Evolutionary conservation across 2,113 vertebrate species (phyloP), one percentile per base, ranked within the genome.

Genomic region (Prunella himalayana): DNA sequence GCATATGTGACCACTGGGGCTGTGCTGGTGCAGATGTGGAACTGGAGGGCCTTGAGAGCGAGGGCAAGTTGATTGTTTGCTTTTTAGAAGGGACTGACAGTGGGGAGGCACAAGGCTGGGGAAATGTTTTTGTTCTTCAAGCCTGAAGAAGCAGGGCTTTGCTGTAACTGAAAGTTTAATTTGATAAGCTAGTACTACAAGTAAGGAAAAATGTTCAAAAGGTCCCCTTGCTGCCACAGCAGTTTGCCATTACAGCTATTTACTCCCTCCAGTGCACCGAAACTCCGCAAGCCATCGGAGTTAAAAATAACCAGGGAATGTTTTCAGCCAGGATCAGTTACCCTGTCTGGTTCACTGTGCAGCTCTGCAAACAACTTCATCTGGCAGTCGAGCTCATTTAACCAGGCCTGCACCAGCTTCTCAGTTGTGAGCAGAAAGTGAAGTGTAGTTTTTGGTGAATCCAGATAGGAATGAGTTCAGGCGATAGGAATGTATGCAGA

Each of bases 221-320:
- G 90, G 61, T 60, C 73, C 35, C 37, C 1, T 2, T 1, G 18
- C 24, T 85, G 78, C 78, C 41, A 12, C 57, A 76, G 57, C 44
- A 65, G 21, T 90, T 88, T 82, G 79, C 87, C 17, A 3, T 57
- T 76, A 10, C 3, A 75, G 85, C 53, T 95, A 6, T 94, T 94
- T 87, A 69, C 82, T 93, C 82, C n/a, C 6, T 82, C 20, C 23
- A 64, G 68, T 49, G 90, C 54, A 13, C 88, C 41, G 57, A 53
- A 92, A 80, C 92, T 88, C 88, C 2, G 2, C 35, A 71, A 93
- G 82, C 10, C 2, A n/a, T 53, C 2, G 0, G 71, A 94, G 96
- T 96, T 95, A 97, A 96, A 97, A 97, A 97, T 97, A 97, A 93
- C 88, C 24, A 6, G 79, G 82, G 95, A 94, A 78, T 86, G 83